phyloP scores from a whole-genome alignment of 2,888 invertebrate genomes.

The Xylocampa areola region DNA sequence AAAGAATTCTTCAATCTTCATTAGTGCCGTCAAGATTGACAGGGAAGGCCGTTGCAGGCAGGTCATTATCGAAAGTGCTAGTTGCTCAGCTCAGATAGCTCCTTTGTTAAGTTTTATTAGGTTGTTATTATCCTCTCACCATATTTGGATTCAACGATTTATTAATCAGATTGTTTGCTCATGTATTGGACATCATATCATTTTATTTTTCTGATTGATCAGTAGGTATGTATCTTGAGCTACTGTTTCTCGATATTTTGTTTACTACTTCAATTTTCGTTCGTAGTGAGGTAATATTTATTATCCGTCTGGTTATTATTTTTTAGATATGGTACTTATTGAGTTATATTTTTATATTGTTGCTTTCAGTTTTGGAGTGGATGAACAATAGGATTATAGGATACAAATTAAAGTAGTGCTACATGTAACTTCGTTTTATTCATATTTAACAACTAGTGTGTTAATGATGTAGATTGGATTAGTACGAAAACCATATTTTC shows the following conservation, averaged over 20 bases:
- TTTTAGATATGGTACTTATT: too few species aligned
- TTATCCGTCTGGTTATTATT: too few species aligned
- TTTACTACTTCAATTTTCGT: background rate
- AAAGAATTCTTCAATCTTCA: constrained; percentile 72
- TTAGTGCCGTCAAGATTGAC: constrained; percentile 74
- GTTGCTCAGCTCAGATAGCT: constrained; percentile 58
- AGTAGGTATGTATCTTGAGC: constrained; percentile 5
- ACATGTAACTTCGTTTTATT: too few species aligned
- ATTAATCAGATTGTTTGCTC: constrained; percentile 65
- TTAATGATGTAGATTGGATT: too few species aligned
- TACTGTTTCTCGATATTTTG: constrained; percentile 8
- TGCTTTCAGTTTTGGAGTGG: too few species aligned
- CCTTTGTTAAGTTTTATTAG: constrained; percentile 71
- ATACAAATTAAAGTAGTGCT: too few species aligned
- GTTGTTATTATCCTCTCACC: constrained; percentile 69
- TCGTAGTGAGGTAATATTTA: too few species aligned
- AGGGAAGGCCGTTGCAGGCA: constrained; percentile 70
- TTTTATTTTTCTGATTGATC: constrained; percentile 28
- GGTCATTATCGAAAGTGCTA: constrained; percentile 73
- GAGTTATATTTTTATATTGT: too few species aligned
- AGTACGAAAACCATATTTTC: too few species aligned
- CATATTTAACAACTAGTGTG: too few species aligned
- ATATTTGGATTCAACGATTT: constrained; percentile 71
- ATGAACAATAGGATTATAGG: too few species aligned
- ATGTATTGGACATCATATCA: constrained; percentile 33